These are phyloP conservation scores for Tenebrio molitor DNA, from an alignment of 1,140 invertebrate genomes.

Conservation along the genomic window DNA sequence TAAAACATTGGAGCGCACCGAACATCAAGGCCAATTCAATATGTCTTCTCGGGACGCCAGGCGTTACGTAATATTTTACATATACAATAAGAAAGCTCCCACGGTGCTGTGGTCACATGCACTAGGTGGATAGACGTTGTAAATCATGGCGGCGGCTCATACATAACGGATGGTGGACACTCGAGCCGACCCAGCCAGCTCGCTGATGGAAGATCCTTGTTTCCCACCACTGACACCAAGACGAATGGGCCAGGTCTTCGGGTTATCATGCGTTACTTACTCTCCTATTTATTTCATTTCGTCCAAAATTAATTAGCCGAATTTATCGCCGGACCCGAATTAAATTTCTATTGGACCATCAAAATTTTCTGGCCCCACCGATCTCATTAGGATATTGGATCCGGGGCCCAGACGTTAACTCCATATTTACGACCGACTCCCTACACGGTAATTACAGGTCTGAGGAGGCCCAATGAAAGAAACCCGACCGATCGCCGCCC, in stretches of 20 bases:
- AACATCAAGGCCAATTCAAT: constrained; percentile 41
- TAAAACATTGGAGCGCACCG: constrained; percentile 33
- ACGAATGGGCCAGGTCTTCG: constrained; percentile 56
- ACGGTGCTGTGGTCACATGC: constrained; percentile 40
- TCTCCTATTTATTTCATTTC: constrained; percentile 31
- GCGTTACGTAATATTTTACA: constrained; percentile 48
- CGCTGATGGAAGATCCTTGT: constrained; percentile 55
- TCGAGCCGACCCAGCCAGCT: constrained; percentile 35
- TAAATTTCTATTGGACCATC: background rate
- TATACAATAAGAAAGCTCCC: constrained; percentile 45
- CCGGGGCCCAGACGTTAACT: no score
- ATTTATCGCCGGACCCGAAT: background rate
- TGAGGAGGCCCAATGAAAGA: no score
- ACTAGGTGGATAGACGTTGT: constrained; percentile 40
- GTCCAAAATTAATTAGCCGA: constrained; percentile 6
- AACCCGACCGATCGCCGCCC: no score
- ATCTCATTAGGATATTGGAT: no score
- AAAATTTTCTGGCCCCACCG: background rate
- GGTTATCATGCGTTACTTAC: constrained; percentile 58
- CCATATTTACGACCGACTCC: no score
- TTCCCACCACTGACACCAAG: constrained; percentile 53
- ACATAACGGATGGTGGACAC: constrained; percentile 50
- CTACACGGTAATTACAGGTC: no score
- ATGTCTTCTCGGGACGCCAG: constrained; percentile 18
- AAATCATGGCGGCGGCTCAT: constrained; percentile 51